A percentile compares a stretch with the other conserved stretches of the same genome.
phyloP scores from a whole-genome alignment of 2,888 invertebrate genomes.

The Acronicta aceris region DNA sequence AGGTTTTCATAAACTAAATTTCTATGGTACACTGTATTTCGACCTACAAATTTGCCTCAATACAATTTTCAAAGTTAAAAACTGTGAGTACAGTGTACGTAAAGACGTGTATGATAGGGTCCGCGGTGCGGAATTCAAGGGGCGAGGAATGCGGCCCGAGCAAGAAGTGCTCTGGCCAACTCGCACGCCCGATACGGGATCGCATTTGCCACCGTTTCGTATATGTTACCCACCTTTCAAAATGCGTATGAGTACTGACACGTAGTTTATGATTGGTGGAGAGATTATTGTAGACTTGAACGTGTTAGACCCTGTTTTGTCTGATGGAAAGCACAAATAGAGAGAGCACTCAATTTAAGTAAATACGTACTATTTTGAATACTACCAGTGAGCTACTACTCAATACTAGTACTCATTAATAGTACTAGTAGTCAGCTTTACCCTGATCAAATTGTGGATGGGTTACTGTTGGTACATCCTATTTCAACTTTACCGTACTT shows the following conservation, averaged over 20 bases:
- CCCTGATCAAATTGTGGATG: no score
- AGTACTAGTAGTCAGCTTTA: no score
- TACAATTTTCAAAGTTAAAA: constrained; percentile 29
- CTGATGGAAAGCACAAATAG: no score
- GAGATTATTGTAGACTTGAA: no score
- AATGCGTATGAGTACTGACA: constrained; percentile 28
- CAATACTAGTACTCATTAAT: no score
- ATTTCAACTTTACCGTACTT: no score
- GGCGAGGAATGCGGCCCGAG: constrained; percentile 78
- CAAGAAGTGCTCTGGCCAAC: constrained; percentile 74
- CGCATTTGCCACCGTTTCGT: constrained; percentile 58
- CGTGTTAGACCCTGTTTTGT: no score
- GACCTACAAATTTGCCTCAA: background rate
- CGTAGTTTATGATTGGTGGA: constrained; percentile 11
- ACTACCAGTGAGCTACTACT: no score
- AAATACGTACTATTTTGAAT: no score
- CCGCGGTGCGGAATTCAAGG: constrained; percentile 74
- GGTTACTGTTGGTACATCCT: no score
- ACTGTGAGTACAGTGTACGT: constrained; percentile 45
- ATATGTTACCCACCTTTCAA: constrained; percentile 48
- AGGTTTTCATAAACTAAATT: background rate
- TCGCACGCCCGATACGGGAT: constrained; percentile 59
- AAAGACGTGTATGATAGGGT: constrained; percentile 47
- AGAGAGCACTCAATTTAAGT: no score
- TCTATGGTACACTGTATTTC: background rate